phyloP scores from a whole-genome alignment of 2,113 vertebrate genomes.

The Serinus canaria region DNA sequence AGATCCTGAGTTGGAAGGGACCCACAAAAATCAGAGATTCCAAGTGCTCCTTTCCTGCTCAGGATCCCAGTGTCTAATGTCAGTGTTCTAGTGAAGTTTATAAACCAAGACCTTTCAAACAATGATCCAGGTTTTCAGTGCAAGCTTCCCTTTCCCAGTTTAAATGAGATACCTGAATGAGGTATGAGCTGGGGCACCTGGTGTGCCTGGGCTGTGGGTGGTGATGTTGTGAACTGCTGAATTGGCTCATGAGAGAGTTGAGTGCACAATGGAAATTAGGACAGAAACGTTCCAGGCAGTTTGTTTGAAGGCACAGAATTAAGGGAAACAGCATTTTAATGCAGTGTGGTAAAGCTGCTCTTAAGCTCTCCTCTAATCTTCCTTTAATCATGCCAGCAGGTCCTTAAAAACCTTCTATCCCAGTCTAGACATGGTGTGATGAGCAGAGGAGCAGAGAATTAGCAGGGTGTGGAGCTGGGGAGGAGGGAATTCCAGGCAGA shows the following conservation, averaged over 20 bases:
- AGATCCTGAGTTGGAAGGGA: background rate
- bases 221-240: background rate
- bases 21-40: background rate
- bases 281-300: background rate
- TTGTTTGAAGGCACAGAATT: background rate
- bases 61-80: accelerated
- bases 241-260: background rate
- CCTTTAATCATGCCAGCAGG: slow-evolving; percentile 19
- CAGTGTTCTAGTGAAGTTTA: background rate
- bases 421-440: slow-evolving; percentile 51
- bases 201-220: background rate
- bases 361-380: slow-evolving; percentile 40
- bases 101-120: background rate
- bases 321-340: background rate
- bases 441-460: background rate
- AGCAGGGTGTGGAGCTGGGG: background rate
- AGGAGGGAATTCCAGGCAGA: background rate
- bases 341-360: background rate
- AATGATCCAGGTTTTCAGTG: background rate
- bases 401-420: slow-evolving; percentile 29
- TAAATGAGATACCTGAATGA: background rate
- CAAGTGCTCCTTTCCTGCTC: background rate
- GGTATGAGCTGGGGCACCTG: background rate
- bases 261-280: background rate
- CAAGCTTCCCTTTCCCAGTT: background rate